Conservation (phyloP, 2,888 invertebrate species). For the Drosophila nr. perissopoda region DNA sequence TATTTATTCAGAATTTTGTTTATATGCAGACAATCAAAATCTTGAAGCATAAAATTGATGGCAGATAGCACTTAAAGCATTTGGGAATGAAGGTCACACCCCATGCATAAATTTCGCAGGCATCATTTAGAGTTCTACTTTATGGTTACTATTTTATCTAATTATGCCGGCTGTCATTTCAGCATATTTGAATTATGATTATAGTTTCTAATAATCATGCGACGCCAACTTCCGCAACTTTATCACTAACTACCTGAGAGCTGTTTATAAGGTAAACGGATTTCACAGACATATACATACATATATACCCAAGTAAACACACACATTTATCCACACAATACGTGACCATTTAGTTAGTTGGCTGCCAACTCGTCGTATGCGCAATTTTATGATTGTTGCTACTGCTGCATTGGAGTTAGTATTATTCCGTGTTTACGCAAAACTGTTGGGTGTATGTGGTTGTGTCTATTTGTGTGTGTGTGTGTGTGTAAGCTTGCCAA, state of each 20-base stretch:
- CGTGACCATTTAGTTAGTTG: constrained; percentile 67
- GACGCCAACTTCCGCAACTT: constrained; percentile 18
- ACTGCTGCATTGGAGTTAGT: constrained; percentile 18
- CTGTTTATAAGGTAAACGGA: constrained; percentile 21
- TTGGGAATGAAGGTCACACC: constrained; percentile 13
- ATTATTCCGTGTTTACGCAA: constrained; percentile 30
- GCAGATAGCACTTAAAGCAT: constrained; percentile 8
- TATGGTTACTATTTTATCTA: constrained; percentile 3
- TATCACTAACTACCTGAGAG: constrained; percentile 17
- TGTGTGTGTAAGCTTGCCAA: constrained; percentile 12
- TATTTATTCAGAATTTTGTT: background rate
- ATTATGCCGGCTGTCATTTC: constrained; percentile 26
- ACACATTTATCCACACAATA: constrained; percentile 39
- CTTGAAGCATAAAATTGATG: background rate
- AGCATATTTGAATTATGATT: constrained; percentile 19
- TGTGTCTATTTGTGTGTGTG: background rate
- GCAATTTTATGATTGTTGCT: constrained; percentile 31
- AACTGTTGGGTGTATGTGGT: constrained; percentile 8
- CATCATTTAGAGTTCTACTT: background rate
- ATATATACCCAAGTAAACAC: background rate
- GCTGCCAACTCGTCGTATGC: constrained; percentile 20
- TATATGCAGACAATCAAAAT: background rate
- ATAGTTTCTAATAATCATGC: constrained; percentile 20
- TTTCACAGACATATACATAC: background rate
- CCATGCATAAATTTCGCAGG: background rate